phyloP scores from a whole-genome alignment of 2,797 vertebrate genomes.

The Petrocephalus sullivani region DNA sequence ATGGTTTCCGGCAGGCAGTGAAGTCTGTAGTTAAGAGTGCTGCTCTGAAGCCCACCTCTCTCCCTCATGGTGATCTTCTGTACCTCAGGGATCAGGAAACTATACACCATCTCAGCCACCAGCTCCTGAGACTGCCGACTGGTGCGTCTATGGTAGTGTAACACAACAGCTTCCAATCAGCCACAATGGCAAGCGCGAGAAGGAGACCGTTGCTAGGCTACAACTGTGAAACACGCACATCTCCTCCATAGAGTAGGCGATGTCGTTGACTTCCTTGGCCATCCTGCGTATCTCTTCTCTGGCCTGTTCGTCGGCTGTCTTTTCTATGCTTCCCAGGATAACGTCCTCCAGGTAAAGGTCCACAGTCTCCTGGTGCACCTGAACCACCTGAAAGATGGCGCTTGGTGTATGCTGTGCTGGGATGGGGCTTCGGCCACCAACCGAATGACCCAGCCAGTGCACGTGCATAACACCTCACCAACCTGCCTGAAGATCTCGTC shows the following conservation, averaged over 20 bases:
- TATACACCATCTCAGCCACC: constrained; percentile 83
- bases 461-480: not conserved
- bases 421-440: not conserved
- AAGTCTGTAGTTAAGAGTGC: not conserved
- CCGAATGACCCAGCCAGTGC: not conserved
- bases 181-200: not conserved
- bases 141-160: constrained; percentile 56
- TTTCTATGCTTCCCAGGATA: constrained; percentile 67
- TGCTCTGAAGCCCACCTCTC: constrained; percentile 67
- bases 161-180: not conserved
- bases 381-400: constrained; percentile 66
- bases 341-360: constrained; percentile 86
- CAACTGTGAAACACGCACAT: constrained; percentile 56
- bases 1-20: not conserved
- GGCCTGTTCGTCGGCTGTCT: constrained; percentile 74
- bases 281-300: constrained; percentile 74
- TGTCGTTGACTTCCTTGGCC: constrained; percentile 77
- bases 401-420: not conserved
- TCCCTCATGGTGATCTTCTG: constrained; percentile 70
- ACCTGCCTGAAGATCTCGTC: constrained; percentile 88
- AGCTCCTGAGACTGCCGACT: constrained; percentile 81
- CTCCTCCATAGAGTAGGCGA: constrained; percentile 76
- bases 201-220: not conserved
- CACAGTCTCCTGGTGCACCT: constrained; percentile 79
- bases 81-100: constrained; percentile 87